A percentile compares a stretch with the other conserved stretches of the same genome.
Evolutionary conservation across 2,888 invertebrate species (phyloP).

Genomic region (Conops quadrifasciatus): DNA sequence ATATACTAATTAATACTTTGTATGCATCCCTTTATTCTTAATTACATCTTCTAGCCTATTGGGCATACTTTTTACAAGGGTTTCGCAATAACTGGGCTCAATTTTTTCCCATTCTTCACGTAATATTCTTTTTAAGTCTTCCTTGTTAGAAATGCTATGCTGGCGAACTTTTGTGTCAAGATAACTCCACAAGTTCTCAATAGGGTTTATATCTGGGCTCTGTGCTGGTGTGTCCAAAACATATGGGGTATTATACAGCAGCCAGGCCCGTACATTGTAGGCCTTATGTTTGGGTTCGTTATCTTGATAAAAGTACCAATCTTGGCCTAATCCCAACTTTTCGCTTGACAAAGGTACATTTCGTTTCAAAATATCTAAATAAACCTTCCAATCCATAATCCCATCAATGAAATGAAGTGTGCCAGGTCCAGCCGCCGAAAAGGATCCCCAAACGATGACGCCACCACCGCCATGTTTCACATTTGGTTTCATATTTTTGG

Average conservation of each 20-base stretch:
- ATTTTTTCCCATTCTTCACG: slow-evolving; percentile 1
- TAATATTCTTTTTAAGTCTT: slow-evolving; percentile 1
- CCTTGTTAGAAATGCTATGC: slow-evolving; percentile 7
- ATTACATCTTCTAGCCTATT: slow-evolving; percentile 21
- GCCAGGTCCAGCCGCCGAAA: slow-evolving; percentile 29
- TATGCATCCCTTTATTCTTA: background rate
- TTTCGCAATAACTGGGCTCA: slow-evolving; percentile 20
- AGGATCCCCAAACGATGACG: slow-evolving; percentile 25
- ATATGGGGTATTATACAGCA: slow-evolving; percentile 40
- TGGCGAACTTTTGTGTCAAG: slow-evolving; percentile 31
- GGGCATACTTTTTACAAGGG: slow-evolving; percentile 14
- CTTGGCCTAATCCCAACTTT: background rate
- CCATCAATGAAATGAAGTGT: slow-evolving; percentile 28
- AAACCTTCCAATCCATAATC: slow-evolving; percentile 15
- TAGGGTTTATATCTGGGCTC: slow-evolving; percentile 34
- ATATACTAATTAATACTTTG: background rate
- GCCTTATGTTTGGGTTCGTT: slow-evolving; percentile 38
- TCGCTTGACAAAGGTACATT: background rate
- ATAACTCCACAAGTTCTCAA: slow-evolving; percentile 38
- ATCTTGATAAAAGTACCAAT: slow-evolving; percentile 27
- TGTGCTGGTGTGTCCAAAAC: slow-evolving; percentile 40
- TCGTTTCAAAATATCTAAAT: background rate
- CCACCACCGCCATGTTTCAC: slow-evolving; percentile 31
- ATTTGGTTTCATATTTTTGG: slow-evolving; percentile 30
- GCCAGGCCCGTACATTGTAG: slow-evolving; percentile 36